phyloP scores from a whole-genome alignment of 2,113 vertebrate genomes.

The Galeopterus variegatus region DNA sequence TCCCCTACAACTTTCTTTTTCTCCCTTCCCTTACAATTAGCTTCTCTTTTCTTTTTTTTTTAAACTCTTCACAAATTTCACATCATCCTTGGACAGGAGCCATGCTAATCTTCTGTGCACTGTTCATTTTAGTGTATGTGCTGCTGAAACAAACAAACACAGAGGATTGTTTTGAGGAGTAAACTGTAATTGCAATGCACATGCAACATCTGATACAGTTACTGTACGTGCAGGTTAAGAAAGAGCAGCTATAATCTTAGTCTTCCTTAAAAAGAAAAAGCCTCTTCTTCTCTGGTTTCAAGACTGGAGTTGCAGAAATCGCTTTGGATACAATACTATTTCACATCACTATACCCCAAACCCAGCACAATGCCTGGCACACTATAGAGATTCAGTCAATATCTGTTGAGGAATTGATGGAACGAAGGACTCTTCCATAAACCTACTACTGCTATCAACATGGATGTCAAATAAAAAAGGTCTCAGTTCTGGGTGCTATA shows the following conservation, averaged over 20 bases:
- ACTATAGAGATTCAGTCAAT: background rate
- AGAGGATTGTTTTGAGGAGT: background rate
- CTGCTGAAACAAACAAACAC: background rate
- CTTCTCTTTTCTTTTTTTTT: background rate
- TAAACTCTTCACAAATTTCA: background rate
- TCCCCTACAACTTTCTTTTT: background rate
- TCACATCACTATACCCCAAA: background rate
- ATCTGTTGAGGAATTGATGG: background rate
- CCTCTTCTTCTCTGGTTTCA: background rate
- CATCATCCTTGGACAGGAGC: background rate
- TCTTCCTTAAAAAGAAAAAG: background rate
- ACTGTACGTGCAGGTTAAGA: background rate
- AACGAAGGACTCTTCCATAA: too few species aligned
- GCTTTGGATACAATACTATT: too few species aligned
- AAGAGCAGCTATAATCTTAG: background rate
- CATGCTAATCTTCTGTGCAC: background rate
- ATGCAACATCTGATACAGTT: background rate
- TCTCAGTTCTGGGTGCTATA: background rate
- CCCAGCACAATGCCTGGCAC: too few species aligned
- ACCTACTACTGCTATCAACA: background rate
- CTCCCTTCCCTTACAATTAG: background rate
- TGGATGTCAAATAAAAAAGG: background rate
- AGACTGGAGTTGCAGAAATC: background rate
- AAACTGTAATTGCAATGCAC: background rate
- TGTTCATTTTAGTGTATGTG: background rate